Base-by-base conservation (phyloP, 2,113 vertebrate genomes). In the Cariama cristata region DNA sequence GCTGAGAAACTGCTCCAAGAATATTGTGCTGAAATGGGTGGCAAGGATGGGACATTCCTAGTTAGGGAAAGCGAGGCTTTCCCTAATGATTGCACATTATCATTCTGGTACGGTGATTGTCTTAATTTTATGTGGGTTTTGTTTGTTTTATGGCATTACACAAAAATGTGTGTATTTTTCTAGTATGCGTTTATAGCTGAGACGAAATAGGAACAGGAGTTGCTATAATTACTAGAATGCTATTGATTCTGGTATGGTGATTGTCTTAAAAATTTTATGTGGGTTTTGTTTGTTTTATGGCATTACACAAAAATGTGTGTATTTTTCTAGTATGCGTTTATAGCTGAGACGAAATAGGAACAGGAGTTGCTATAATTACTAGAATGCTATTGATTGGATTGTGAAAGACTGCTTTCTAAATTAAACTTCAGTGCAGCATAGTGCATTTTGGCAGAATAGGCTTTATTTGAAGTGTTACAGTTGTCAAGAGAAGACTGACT, bases 1-100 rank as follows among this genome's bases (percentile, higher is more conserved):
- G 99, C 99, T 0, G 99, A 99, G 97, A 98, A 96, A 53, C 98
- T 99, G 64, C 98, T 99, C 52, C 98, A 99, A 32, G 99, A 99
- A 15, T 99, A 98, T 96, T 99, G 99, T 20, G 97, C 98, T 0
- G 99, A 99, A 97, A 98, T 98, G 0, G 98, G 99, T 14, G 99
- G 98, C 79, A 98, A 97, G 68, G 99, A 99, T 3, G 99, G 99
- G 15, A 99, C 99, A 6, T 99, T 99, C 97, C 71, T 99, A 92
- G 99, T 99, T 92, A 98, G 99, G 72, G 98, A 99, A 94, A 99
- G 99, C 16, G 99, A 99, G 92, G 98, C 98, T 35, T 99, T 92
- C 53, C 97, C 98, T 72, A 97, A 98, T 3, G 99, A 99, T 96
- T 99, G 96, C 97, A 99, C 99, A 19, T 98, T 99, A 64, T 99